Evolutionary conservation across 1,140 invertebrate species (phyloP).

Genomic region (Babylonia areolata): DNA sequence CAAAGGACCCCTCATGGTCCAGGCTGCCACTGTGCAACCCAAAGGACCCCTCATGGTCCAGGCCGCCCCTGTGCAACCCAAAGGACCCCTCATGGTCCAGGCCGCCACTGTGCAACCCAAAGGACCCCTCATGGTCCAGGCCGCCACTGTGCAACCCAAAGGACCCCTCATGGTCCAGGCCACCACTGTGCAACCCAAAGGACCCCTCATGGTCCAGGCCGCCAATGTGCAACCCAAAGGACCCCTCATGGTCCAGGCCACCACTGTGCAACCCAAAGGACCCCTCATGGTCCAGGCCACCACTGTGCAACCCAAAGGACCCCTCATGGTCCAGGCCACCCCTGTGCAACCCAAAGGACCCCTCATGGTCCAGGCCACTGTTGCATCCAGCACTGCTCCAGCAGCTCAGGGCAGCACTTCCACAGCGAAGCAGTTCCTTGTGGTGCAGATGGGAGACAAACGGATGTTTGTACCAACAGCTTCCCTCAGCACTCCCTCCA

Average conservation of each 20-base stretch:
- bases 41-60: not conserved
- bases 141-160: no score
- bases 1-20: no score
- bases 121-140: not conserved
- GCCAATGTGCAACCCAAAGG: no score
- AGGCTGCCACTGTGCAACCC: not conserved
- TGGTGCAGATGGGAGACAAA: slow-evolving; percentile 34
- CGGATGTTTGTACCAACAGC: slow-evolving; percentile 4
- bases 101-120: not conserved
- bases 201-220: no score
- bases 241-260: not conserved
- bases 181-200: no score
- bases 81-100: no score
- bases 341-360: not conserved
- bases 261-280: no score
- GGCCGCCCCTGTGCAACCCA: not conserved
- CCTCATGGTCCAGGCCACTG: not conserved
- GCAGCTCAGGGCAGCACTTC: not conserved
- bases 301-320: not conserved
- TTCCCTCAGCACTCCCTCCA: not conserved
- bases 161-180: no score
- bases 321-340: not conserved
- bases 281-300: not conserved
- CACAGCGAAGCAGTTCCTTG: slow-evolving; percentile 12
- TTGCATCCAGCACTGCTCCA: not conserved